Conservation (phyloP, 2,113 vertebrate genomes). For the Phalacrocorax aristotelis region DNA sequence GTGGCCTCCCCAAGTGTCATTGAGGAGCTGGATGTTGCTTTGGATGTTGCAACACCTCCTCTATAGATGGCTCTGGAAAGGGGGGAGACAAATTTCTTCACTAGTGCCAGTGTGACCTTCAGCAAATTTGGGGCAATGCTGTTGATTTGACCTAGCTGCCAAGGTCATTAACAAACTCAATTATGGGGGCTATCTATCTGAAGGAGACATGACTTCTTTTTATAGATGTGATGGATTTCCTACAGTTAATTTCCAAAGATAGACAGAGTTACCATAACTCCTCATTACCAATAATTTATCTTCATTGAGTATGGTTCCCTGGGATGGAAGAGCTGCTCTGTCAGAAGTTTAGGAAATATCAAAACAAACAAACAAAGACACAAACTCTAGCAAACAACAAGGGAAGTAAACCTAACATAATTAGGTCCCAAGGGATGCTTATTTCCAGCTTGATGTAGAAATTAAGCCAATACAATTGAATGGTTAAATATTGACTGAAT, state of each 20-base stretch:
- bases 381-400: not conserved
- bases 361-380: not conserved
- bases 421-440: conserved; percentile 8
- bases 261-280: not conserved
- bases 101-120: not conserved
- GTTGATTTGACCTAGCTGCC: not conserved
- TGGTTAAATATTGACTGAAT: conserved; percentile 55
- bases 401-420: conserved; percentile 14
- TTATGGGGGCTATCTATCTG: not conserved
- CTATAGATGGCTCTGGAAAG: not conserved
- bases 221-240: not conserved
- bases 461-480: conserved; percentile 49
- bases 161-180: not conserved
- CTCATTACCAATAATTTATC: not conserved
- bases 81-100: not conserved
- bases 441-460: not conserved
- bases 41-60: not conserved
- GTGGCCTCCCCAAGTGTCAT: accelerated
- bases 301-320: not conserved
- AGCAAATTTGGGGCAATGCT: not conserved
- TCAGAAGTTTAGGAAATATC: conserved; percentile 5
- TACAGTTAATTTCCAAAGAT: not conserved
- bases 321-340: not conserved
- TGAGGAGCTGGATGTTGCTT: not conserved
- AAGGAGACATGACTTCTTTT: not conserved